phyloP scores from a whole-genome alignment of 2,113 vertebrate genomes.

The Chloroceryle aenea region DNA sequence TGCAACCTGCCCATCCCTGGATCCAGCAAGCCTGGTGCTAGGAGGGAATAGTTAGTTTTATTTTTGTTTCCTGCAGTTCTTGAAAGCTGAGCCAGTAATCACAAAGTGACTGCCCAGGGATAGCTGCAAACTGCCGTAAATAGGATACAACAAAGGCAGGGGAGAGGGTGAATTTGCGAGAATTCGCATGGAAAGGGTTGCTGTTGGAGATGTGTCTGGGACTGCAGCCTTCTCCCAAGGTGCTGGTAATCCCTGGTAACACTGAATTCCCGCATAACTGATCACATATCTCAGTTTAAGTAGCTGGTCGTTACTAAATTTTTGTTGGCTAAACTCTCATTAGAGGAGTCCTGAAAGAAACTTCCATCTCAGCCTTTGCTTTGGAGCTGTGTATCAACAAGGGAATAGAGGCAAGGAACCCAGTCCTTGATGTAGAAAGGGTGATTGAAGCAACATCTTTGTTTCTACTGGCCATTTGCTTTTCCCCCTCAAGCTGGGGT shows the following conservation, averaged over 20 bases:
- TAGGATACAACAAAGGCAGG: conserved; percentile 10
- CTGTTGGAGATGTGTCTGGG: neutral
- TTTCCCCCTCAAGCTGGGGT: neutral
- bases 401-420: neutral
- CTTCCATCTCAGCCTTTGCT: conserved; percentile 6
- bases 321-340: neutral
- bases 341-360: conserved; percentile 14
- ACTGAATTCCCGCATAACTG: conserved; percentile 10
- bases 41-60: conserved; percentile 29
- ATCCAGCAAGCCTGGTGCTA: conserved; percentile 48
- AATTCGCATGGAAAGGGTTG: neutral
- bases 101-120: conserved; percentile 50
- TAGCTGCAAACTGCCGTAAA: conserved; percentile 39
- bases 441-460: neutral
- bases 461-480: neutral
- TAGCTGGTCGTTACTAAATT: neutral
- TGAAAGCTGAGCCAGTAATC: conserved; percentile 75
- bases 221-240: conserved; percentile 19
- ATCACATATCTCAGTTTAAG: conserved; percentile 41
- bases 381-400: neutral
- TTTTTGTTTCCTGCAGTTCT: conserved; percentile 72
- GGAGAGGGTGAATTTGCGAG: neutral
- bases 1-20: conserved; percentile 4
- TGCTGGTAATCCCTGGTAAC: conserved; percentile 41
- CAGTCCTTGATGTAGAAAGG: neutral